Base-by-base conservation (phyloP, 2,888 invertebrate genomes). In the Corbicula japonica region DNA sequence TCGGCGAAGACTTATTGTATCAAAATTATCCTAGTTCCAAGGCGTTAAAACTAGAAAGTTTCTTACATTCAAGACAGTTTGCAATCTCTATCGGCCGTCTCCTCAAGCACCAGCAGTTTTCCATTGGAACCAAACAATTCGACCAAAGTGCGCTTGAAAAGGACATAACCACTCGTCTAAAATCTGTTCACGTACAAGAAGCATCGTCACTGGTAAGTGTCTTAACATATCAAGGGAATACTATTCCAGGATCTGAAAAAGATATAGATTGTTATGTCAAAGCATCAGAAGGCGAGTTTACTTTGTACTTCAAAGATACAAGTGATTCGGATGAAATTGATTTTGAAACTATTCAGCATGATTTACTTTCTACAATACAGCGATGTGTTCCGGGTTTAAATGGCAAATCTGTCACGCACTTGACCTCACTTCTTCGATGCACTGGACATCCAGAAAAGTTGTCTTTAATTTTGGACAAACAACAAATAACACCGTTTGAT, bases 161-260 rank as follows among this genome's bases (percentile, higher is more conserved):
- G 2, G 50, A 52, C 23, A 38, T 65, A 6, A 34, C 44, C 4
- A 26, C 12, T 28, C 46, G 58, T 3, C 35, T 69, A 6, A 6
- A 21, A 21, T 35, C 15, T 34, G 32, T 48, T 6, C 21, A 44
- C 1, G 34, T 69, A 4, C 6, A 15, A 18, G 15, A 34, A 18
- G 26, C 60, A 26, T 10, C 46, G 10, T n/a, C 28, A 3, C 38
- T 68, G 6, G 34, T n/a, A 41, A 68, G 56, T 21, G 30, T 32
- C n/a, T 18, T 68, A 44, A 46, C 26, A 48, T 70, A 58, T 35
- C 21, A 52, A 23, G 30, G 52, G 1, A 32, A 1, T 15, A 10
- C 26, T 15, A 52, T 73, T 65, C 5, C 38, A 23, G 54, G 62
- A 12, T 54, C 72, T 46, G 48, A 56, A n/a, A 26, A 41, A 3